Evolutionary conservation across 2,113 vertebrate genomes (phyloP).

Genomic region (Crotalus viridis): DNA sequence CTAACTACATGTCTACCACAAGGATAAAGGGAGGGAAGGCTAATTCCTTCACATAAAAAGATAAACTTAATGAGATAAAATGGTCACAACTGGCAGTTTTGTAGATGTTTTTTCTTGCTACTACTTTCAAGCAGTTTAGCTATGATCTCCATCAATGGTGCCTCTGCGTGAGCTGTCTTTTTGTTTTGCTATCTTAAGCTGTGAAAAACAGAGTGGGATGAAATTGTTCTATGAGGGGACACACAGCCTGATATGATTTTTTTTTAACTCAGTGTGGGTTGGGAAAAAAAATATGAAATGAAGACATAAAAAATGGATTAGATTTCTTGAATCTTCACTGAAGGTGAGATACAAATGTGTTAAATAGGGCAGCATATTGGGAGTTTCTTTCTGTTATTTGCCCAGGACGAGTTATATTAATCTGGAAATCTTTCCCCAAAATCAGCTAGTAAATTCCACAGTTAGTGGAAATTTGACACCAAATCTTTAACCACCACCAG

Average conservation of each 20-base stretch:
- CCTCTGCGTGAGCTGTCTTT: neutral
- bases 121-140: conserved; percentile 4
- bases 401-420: neutral
- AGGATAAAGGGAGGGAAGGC: neutral
- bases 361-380: neutral
- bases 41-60: neutral
- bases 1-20: neutral
- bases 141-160: neutral
- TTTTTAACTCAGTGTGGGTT: neutral
- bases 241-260: neutral
- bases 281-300: neutral
- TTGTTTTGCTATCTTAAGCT: conserved; percentile 16
- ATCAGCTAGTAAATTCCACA: neutral
- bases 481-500: neutral
- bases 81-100: neutral
- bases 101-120: neutral
- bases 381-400: neutral
- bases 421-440: neutral
- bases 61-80: conserved; percentile 30
- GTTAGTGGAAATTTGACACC: neutral
- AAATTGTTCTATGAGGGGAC: conserved; percentile 26
- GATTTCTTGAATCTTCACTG: neutral
- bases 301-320: neutral
- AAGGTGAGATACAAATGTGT: neutral
- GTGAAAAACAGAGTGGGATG: neutral